Evolutionary conservation across 2,888 invertebrate genomes (phyloP), one percentile per base, ranked within the genome.

Genomic region (Phorcus lineatus): DNA sequence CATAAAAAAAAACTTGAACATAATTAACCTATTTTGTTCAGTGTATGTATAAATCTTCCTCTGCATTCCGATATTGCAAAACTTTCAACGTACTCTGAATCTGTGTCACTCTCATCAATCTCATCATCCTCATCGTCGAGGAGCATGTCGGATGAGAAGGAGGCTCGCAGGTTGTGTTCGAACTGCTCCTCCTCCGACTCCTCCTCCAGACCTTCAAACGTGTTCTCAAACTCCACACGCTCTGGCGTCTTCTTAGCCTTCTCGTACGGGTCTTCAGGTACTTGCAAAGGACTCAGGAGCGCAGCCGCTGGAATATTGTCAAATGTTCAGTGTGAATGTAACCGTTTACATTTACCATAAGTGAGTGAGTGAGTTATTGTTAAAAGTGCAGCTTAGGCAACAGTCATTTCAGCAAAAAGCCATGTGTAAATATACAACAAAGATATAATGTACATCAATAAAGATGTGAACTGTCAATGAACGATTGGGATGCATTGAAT

Each of bases 111-210:
- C n/a, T 89, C 87, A 2, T 90, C 89, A 7, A 87, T 87, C 2
- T 84, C 87, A 31, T 86, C 85, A 19, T 84, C 87, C 53, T 86
- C 86, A 36, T 84, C 83, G 9, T 82, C 84, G 13, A 88, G 82
- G 74, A 87, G 80, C 0, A 84, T 82, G 24, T 90, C 90, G 0
- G 85, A 86, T 0, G 96, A 96, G 47, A 74, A 47, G 16, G 78
- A 78, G 62, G 97, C 95, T 54, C 94, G 93, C 93, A 97, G 97
- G 94, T 98, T 98, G 86, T 97, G 95, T 88, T 97, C 97, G 0
- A 97, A 98, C 97, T 98, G 98, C 92, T 98, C 98, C 91, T 98
- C 98, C 92, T 98, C 98, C 0, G 90, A 87, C 79, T 92, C 91
- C 81, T 90, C 91, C 82, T 89, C 89, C 79, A 89, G 83, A 77